Percentiles rank a stretch among this genome's conserved stretches.
phyloP scores from a whole-genome alignment of 1,140 invertebrate species.

The Drosophila nasuta region DNA sequence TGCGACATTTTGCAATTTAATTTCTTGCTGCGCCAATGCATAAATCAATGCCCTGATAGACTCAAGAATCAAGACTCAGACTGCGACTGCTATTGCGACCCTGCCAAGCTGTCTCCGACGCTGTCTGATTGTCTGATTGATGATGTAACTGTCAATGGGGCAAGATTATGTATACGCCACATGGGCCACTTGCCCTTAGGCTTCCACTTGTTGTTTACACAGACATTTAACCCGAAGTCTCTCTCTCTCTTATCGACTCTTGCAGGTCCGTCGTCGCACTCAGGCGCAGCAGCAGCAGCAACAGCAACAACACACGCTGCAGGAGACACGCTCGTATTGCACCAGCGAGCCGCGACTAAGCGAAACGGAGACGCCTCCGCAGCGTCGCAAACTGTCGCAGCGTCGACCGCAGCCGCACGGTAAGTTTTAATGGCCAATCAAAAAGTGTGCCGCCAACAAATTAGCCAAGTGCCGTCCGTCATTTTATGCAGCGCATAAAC shows the following conservation, averaged over 20 bases:
- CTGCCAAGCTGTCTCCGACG: neutral
- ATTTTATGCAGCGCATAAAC: conserved; percentile 66
- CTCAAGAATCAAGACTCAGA: neutral
- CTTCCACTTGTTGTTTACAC: neutral
- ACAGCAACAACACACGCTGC: conserved; percentile 75
- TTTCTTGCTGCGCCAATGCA: conserved; percentile 55
- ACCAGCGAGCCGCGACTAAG: conserved; percentile 83
- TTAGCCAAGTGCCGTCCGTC: conserved; percentile 64
- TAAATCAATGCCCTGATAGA: conserved; percentile 58
- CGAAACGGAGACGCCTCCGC: conserved; percentile 84
- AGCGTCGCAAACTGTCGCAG: conserved; percentile 85
- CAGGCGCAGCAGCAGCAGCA: conserved; percentile 78
- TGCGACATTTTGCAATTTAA: conserved; percentile 72
- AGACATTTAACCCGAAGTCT: neutral
- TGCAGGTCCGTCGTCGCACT: conserved; percentile 78
- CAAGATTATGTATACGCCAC: conserved; percentile 44
- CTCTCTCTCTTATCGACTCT: neutral
- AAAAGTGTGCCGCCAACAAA: conserved; percentile 58
- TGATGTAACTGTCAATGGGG: conserved; percentile 12
- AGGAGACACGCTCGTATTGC: conserved; percentile 80
- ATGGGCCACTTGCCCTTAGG: conserved; percentile 21
- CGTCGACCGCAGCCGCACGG: conserved; percentile 85
- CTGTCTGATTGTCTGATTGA: conserved; percentile 18
- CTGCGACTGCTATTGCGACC: neutral
- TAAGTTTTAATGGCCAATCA: conserved; percentile 77